phyloP scores from a whole-genome alignment of 2,888 invertebrate species.

The Lasioglossum marginatum region DNA sequence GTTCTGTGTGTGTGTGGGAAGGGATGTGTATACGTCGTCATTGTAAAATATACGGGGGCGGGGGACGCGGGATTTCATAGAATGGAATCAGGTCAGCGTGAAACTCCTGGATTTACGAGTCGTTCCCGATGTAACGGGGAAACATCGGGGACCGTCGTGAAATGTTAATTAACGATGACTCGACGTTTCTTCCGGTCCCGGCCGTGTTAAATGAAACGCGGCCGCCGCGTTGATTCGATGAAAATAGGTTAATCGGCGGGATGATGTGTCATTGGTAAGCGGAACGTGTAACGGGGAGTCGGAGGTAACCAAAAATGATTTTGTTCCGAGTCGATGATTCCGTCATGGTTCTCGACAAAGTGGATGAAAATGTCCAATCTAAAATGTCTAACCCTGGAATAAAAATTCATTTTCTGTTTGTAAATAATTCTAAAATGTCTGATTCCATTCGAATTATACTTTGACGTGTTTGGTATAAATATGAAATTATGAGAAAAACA shows the following conservation, averaged over 20 bases:
- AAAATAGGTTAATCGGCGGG: conserved; percentile 16
- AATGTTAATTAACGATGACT: conserved; percentile 37
- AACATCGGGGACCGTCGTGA: conserved; percentile 7
- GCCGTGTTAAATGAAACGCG: conserved; percentile 10
- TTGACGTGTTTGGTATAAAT: too few relatives aligned
- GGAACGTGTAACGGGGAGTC: conserved; percentile 9
- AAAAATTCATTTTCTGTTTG: too few relatives aligned
- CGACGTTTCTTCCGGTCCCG: conserved; percentile 2
- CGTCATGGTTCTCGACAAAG: neutral
- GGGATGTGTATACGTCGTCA: neutral
- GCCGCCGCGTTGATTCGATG: conserved; percentile 1
- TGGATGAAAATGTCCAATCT: neutral
- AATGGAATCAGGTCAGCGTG: conserved; percentile 42
- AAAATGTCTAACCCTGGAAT: too few relatives aligned
- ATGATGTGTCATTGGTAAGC: neutral
- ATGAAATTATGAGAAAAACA: too few relatives aligned
- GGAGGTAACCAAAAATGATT: neutral
- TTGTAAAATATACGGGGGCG: conserved; percentile 26
- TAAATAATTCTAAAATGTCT: too few relatives aligned
- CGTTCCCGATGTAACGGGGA: neutral
- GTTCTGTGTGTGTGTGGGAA: neutral
- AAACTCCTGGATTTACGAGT: conserved; percentile 33
- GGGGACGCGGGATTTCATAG: conserved; percentile 35
- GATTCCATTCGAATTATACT: too few relatives aligned
- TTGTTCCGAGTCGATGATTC: neutral